Evolutionary conservation across 2,888 invertebrate genomes (phyloP), one percentile per base, ranked within the genome.

Genomic region (Sinotaia quadrata): DNA sequence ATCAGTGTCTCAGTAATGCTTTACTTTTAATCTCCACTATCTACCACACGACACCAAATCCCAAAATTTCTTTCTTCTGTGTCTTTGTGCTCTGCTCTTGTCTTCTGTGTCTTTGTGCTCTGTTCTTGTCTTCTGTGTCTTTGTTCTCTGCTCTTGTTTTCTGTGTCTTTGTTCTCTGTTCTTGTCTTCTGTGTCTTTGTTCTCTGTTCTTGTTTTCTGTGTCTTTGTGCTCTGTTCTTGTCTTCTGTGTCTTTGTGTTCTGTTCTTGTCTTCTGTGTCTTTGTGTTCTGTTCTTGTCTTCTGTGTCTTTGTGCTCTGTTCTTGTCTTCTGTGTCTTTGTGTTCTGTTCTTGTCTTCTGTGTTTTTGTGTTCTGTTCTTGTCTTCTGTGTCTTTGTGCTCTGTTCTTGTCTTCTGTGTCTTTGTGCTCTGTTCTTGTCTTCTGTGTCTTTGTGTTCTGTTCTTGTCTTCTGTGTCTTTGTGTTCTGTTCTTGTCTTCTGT

Each of bases 331-430:
- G 37, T 47, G 31, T 47, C 61, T 61, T 33, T 27, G n/a, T 49
- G 21, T 61, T 18, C 37, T 37, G 34, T 37, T 61, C 49, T 49
- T 37, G 34, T 4, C 49, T 29, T 61, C 31, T 51, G 24, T 62
- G 27, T 62, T 44, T 59, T 44, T 59, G 41, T 59, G 12, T 59
- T 44, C 44, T 27, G 37, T 44, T 59, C 41, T 36, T 44, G 37
- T 27, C 41, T 41, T 7, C 29, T 29, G 21, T 29, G 21, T 24
- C 36, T 18, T 58, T 37, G n/a, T 37, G 33, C 58, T 36, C 36
- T 36, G 21, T 33, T 24, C 27, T 12, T 21, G 15, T 2, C 21
- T 21, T 27, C 18, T 27, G 5, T 41, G 10, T 41, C 41, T 41
- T 15, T 15, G 10, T 41, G n/a, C n/a, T n/a, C n/a, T n/a, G n/a